phyloP scores from a whole-genome alignment of 2,888 invertebrate genomes.

The Pachliopta kotzebuea region DNA sequence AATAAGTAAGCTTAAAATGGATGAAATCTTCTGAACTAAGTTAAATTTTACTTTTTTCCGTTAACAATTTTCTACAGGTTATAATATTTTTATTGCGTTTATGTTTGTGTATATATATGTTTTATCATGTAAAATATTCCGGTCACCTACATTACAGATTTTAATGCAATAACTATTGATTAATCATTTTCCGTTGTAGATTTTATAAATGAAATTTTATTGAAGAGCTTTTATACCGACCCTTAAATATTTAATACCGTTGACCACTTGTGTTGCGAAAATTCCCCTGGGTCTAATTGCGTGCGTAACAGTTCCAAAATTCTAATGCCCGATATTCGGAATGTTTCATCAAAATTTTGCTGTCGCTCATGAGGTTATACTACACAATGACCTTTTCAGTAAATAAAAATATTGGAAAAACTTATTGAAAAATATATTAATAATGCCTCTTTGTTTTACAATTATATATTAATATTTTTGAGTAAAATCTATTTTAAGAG shows the following conservation, averaged over 20 bases:
- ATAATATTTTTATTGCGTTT: not conserved
- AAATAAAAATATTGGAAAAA: not conserved
- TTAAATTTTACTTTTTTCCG: not conserved
- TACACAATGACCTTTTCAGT: not conserved
- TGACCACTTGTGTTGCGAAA: conserved; percentile 18
- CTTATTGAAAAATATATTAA: too few relatives aligned
- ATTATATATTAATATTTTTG: too few relatives aligned
- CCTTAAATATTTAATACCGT: conserved; percentile 19
- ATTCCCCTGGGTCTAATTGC: conserved; percentile 23
- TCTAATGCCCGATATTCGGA: conserved; percentile 10
- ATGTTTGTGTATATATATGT: not conserved
- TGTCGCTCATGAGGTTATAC: not conserved
- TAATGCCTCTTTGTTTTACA: too few relatives aligned
- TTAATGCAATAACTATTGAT: not conserved
- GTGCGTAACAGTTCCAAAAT: conserved; percentile 17
- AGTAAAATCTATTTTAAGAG: too few relatives aligned
- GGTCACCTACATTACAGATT: not conserved
- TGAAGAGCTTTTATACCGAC: conserved; percentile 12
- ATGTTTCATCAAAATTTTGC: conserved; percentile 18
- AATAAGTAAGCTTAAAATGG: too few relatives aligned
- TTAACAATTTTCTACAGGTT: not conserved
- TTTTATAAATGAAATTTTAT: not conserved
- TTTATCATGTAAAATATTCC: not conserved
- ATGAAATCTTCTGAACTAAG: too few relatives aligned
- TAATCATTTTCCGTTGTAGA: not conserved